Base-by-base conservation (phyloP, 2,888 invertebrate species). In the Ochlodes sylvanus region DNA sequence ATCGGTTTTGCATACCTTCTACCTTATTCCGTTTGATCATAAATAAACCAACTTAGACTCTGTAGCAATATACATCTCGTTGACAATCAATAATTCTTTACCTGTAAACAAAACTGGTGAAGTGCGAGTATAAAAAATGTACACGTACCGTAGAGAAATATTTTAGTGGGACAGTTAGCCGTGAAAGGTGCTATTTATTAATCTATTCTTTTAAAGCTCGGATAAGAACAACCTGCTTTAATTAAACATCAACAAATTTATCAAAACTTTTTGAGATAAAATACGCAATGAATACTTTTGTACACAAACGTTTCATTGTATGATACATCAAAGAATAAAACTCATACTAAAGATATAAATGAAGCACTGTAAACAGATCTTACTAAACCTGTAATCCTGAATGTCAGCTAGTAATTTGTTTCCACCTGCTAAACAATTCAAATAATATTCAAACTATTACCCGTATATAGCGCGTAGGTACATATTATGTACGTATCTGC, bases 1-100 rank as follows among this genome's bases (percentile, higher is more conserved):
- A 82, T 84, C 81, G 81, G 80, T 81, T 80, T 67, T 81, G 79
- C 82, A 84, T 81, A 79, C 76, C 76, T 75, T 75, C 76, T 73
- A 73, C 77, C 77, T 81, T 80, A 80, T 80, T 77, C 76, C 77
- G 55, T 62, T 68, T 68, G 62, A 62, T 68, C 60, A 61, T 67
- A 67, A 67, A 67, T 67, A 67, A 55, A 41, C 66, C 54, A 60
- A 60, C 56, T 56, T 34, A 41, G 19, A 63, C 52, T 14, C 63
- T 56, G 38, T 38, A 38, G 38, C 38, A 7, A 60, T 38, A 15
- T 19, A 60, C 38, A 14, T 44, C n/a, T 9, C 6, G n/a, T n/a
- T 32, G 32, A 54, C 32, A 32, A 54, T 54, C 54, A 54, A 54
- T 52, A 21, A 52, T 27, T 54, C 41, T 41, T 27, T 60, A 19